Base-by-base conservation (phyloP, 2,888 invertebrate species). In the Mesorhabditis belari region DNA sequence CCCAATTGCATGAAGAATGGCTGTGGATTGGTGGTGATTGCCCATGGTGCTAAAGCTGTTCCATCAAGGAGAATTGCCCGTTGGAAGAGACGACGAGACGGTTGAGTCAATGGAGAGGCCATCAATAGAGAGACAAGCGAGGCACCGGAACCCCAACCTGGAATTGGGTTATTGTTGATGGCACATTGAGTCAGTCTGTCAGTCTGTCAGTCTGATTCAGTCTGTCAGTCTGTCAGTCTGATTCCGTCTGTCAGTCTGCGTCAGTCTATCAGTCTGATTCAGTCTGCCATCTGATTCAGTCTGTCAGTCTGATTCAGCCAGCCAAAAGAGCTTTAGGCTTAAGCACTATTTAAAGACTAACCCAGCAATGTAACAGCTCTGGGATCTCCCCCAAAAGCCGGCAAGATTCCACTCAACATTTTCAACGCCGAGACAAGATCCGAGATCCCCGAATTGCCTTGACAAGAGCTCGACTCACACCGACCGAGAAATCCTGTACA, bases 61-160 rank as follows among this genome's bases (percentile, higher is more conserved):
- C 91, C 12, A 90, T 95, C 79, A 84, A 95, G 63, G 90, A 94
- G 90, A 90, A 93, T 64, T 91, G 95, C 3, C n/a, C 71, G 27
- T 24, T 69, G 69, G 69, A 77, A 79, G 35, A 79, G 70, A 17
- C 77, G 63, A 28, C 66, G 62, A 27, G 71, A 72, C 2, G 79
- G 79, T 58, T 75, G 75, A 74, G 93, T 92, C 53, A 83, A 77
- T 0, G 95, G 93, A 26, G 95, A 94, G 76, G 94, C 90, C 89
- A 95, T 91, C 65, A 98, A 87, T 81, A 95, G 90, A 84, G 95
- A 92, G 77, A 96, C 94, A 81, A 94, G 90, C 0, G 95, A 92
- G 0, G 95, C 96, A 0, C 96, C 96, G 6, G 77, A 74, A 0
- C 95, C 95, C 82, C 96, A 95, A 0, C 96, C 74, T 71, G 44